Base-by-base conservation (phyloP, 1,140 invertebrate genomes). In the Thaumatotibia leucotreta region DNA sequence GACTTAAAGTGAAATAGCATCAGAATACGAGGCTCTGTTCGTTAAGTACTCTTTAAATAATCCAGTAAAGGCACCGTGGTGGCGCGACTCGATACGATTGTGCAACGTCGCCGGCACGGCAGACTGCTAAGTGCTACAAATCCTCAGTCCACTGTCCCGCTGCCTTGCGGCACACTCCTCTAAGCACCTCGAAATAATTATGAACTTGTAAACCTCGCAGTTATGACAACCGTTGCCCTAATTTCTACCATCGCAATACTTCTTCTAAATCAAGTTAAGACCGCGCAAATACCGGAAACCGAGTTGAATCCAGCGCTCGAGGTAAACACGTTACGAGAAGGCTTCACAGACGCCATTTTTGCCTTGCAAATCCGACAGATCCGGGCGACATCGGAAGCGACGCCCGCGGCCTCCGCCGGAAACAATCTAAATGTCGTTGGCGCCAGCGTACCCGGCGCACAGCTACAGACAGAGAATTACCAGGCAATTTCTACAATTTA, bases 81-180 rank as follows among this genome's bases (percentile, higher is more conserved):
- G 71, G 73, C 73, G 77, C 77, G 69, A 74, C 72, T 75, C 82
- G 80, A 84, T 84, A 86, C 82, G 79, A 84, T 83, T 83, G 77
- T 82, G 76, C 74, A 81, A 79, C 76, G 73, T 75, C 70, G 83
- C 52, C 73, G 79, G 39, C 39, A 20, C 11, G 79, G 87, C 88
- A 90, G 86, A 88, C 88, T 81, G 74, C 81, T 83, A 90, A 88
- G 88, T 90, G 88, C 88, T 84, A 86, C 83, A 90, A 89, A 88
- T 88, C 86, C 88, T 72, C 75, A 79, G 77, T 76, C 74, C 82
- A 80, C 78, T 83, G 83, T 72, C 79, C 80, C 75, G 68, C 76
- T n/a, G 70, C 75, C 73, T 65, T 67, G 67, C 68, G 54, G 39
- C 62, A 73, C 79, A 83, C 79, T 86, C 69, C 75, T 68, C 62